Evolutionary conservation across 2,888 invertebrate species (phyloP).

Genomic region (Drosophila hamatofila): DNA sequence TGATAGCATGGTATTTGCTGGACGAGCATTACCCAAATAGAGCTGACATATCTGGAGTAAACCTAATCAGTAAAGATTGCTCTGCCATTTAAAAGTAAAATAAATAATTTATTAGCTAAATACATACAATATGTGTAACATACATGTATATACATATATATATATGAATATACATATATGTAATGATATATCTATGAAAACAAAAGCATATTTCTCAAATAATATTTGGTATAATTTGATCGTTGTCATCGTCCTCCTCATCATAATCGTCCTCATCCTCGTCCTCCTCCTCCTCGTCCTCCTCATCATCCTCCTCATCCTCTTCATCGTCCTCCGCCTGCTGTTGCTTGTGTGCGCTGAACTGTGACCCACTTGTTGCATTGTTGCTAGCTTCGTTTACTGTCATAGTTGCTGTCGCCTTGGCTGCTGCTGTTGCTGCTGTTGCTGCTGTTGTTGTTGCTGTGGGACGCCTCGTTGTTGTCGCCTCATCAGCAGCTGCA

Average conservation of each 20-base stretch:
- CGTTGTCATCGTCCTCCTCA: slow-evolving; percentile 73
- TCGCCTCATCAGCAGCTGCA: slow-evolving; percentile 53
- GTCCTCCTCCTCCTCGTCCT: slow-evolving; percentile 57
- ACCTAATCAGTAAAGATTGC: too few relatives aligned
- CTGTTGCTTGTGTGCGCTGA: slow-evolving; percentile 30
- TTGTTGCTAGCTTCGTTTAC: slow-evolving; percentile 11
- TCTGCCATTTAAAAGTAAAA: slow-evolving; percentile 10
- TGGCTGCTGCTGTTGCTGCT: neutral
- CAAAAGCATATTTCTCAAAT: slow-evolving; percentile 49
- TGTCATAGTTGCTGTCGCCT: slow-evolving; percentile 37
- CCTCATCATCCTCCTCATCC: slow-evolving; percentile 59
- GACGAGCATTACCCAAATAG: too few relatives aligned
- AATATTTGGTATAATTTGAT: slow-evolving; percentile 78
- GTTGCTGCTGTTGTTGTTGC: slow-evolving; percentile 28
- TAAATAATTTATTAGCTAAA: slow-evolving; percentile 37
- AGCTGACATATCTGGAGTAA: neutral
- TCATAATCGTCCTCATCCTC: slow-evolving; percentile 66
- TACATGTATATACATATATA: neutral
- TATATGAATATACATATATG: slow-evolving; percentile 3
- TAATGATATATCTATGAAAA: neutral
- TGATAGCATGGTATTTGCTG: too few relatives aligned
- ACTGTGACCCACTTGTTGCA: slow-evolving; percentile 34
- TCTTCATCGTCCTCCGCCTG: slow-evolving; percentile 48
- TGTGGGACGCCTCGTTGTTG: slow-evolving; percentile 52
- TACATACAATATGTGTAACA: slow-evolving; percentile 15